These are phyloP conservation scores for Pseudochirops corinnae DNA, from an alignment of 2,797 vertebrate genomes.

Conservation along the genomic window DNA sequence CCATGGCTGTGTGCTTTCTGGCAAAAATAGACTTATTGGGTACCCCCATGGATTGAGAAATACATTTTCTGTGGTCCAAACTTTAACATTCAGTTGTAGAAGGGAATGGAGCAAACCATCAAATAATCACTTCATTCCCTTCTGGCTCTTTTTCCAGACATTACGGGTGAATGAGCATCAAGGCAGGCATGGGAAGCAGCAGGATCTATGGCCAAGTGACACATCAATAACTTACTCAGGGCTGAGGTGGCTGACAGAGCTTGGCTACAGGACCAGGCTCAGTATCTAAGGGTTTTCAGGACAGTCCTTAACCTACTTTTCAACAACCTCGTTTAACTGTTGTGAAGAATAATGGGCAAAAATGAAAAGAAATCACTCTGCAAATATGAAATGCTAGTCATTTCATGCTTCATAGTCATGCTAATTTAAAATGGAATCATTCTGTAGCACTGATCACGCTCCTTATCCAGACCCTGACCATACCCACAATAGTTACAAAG, in stretches of 20 bases:
- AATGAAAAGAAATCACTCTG: background rate
- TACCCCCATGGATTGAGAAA: background rate
- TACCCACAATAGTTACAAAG: background rate
- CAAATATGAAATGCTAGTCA: background rate
- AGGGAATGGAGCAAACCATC: constrained; percentile 2
- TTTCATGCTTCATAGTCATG: too few species aligned
- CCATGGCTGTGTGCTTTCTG: background rate
- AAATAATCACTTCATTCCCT: background rate
- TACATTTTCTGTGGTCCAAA: constrained; percentile 6
- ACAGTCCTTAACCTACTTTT: constrained; percentile 21
- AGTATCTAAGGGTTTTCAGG: background rate
- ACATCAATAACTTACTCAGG: rapidly evolving
- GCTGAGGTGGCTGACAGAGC: rapidly evolving
- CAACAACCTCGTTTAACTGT: background rate
- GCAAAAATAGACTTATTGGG: background rate
- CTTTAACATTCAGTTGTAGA: background rate
- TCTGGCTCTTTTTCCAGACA: constrained; percentile 5
- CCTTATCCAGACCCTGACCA: background rate
- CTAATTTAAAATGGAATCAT: background rate
- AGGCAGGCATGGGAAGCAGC: background rate
- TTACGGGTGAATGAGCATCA: background rate
- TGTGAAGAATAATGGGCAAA: background rate
- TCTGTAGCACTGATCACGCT: background rate
- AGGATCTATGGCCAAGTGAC: background rate
- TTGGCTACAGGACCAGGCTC: too few species aligned